These are phyloP conservation scores for Hydrophis major DNA, from an alignment of 2,797 vertebrate genomes.

Conservation along the genomic window DNA sequence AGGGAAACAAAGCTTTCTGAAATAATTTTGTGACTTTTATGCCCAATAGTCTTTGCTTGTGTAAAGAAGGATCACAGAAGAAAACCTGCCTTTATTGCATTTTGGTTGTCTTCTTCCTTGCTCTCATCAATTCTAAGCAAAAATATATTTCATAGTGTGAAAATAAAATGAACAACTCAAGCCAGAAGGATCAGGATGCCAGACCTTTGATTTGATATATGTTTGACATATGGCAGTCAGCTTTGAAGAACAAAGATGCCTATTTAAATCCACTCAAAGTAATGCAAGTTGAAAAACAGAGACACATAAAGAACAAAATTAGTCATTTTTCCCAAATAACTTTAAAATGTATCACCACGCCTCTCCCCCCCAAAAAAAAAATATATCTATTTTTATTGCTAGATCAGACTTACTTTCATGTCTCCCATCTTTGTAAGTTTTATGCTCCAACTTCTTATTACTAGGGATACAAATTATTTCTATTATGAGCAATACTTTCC, in stretches of 20 bases:
- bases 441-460: neutral
- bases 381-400: too few relatives aligned
- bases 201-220: neutral
- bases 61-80: neutral
- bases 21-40: slow-evolving; percentile 5
- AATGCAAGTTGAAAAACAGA: neutral
- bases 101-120: neutral
- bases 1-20: neutral
- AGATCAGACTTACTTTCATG: neutral
- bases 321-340: neutral
- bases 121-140: slow-evolving; percentile 19
- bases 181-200: neutral
- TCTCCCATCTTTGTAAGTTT: neutral
- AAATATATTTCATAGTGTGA: neutral
- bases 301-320: neutral
- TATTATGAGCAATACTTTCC: neutral
- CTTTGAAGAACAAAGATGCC: neutral
- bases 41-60: neutral
- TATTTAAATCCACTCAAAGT: neutral
- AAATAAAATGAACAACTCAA: neutral
- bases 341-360: neutral
- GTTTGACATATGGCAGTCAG: neutral
- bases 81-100: neutral
- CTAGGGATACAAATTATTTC: neutral
- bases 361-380: too few relatives aligned